Evolutionary conservation across 2,797 vertebrate genomes (phyloP), one percentile per base, ranked within the genome.

Genomic region (Acanthopagrus latus): DNA sequence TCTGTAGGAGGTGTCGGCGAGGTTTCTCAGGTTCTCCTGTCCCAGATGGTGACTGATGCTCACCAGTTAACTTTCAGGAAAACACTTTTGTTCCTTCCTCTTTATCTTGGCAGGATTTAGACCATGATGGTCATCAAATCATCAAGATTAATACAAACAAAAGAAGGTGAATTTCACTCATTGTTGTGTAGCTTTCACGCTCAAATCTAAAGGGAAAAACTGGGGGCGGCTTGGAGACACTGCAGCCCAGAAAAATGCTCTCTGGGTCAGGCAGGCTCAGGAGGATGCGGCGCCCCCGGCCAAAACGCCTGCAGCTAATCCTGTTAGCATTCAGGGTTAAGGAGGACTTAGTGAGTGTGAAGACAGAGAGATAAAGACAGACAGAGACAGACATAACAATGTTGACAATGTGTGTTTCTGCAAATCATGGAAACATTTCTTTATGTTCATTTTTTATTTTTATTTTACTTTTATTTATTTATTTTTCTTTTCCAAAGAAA

Each of bases 281-380:
- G 62, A 47, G 76, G 21, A 41, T 77, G 54, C 43, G 63, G 51
- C 50, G 51, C 70, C 43, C 47, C 7, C 2, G 21, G 33, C 44
- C 33, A 65, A 71, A 72, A 71, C 4, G 70, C 62, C 69, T 73
- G 62, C 63, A 60, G 63, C 80, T 94, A 93, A 94, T 93, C 93
- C 86, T 80, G 78, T 92, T 92, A 91, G 67, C 76, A 74, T 82
- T 91, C 87, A 80, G 86, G 92, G 93, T 93, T 92, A 93, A 93
- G 73, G 85, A 89, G 90, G 93, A 71, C 78, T 94, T 94, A 93
- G 78, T 54, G 69, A 65, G 75, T 88, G 88, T 76, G 18, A 78
- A 85, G 63, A 84, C 70, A 68, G 64, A 76, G 77, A 83, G 82
- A 86, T 66, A 60, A 68, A 46, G 38, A 64, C 20, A 74, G 68